Evolutionary conservation across 2,797 vertebrate species (phyloP).

Genomic region (Urophycis tenuis): DNA sequence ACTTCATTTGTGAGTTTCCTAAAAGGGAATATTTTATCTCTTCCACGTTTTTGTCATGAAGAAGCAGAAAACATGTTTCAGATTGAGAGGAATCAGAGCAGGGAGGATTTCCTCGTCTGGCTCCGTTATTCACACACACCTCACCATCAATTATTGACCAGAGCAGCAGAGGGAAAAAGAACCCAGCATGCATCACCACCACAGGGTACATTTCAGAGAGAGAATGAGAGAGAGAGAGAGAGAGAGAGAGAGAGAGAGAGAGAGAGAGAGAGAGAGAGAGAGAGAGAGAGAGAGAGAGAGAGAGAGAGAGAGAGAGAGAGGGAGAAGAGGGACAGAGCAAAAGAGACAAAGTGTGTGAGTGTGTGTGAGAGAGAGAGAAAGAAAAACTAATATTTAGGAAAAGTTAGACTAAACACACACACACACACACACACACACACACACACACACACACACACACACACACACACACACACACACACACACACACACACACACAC

Average conservation of each 20-base stretch:
- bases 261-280: background rate
- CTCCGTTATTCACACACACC: background rate
- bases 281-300: background rate
- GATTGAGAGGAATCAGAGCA: background rate
- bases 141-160: background rate
- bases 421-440: background rate
- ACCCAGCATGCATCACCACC: background rate
- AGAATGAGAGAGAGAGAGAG: background rate
- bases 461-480: background rate
- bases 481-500: background rate
- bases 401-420: no score
- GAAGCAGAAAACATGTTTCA: no score
- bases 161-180: background rate
- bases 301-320: background rate
- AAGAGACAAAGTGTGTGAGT: no score
- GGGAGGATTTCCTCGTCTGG: background rate
- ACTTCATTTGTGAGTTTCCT: no score
- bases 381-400: background rate
- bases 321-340: no score
- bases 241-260: background rate
- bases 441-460: background rate
- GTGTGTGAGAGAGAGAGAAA: constrained; percentile 34
- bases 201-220: background rate
- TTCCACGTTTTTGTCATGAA: no score
- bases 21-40: no score